A percentile compares a stretch with the other conserved stretches of the same genome.
phyloP scores from a whole-genome alignment of 2,888 invertebrate genomes.

The Hydrotaea diabolus region DNA sequence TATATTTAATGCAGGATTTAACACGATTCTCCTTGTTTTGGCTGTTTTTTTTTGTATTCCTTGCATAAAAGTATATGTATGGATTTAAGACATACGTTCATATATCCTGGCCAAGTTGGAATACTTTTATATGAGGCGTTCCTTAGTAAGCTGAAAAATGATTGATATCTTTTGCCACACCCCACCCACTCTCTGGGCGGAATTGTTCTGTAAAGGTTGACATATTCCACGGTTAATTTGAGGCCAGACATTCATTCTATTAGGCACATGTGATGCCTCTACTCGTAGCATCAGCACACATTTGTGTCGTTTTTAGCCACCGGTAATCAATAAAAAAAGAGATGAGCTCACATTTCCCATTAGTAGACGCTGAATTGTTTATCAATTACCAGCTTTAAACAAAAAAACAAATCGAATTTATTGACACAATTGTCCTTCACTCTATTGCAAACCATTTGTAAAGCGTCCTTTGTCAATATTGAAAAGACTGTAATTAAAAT shows the following conservation, averaged over 20 bases:
- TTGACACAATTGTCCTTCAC: too few species aligned
- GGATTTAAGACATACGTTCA: background rate
- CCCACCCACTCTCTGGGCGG: background rate
- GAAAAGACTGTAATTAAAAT: background rate
- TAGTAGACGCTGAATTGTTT: background rate
- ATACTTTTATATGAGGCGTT: background rate
- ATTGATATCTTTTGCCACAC: slow-evolving; percentile 17
- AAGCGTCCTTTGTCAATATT: too few species aligned
- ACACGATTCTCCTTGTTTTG: slow-evolving; percentile 42
- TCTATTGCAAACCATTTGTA: background rate
- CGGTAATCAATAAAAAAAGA: background rate
- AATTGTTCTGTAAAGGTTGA: slow-evolving; percentile 22
- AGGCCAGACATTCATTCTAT: background rate
- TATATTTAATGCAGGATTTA: slow-evolving; percentile 64
- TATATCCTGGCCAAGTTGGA: background rate
- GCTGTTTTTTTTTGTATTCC: background rate
- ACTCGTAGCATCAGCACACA: background rate
- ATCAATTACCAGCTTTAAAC: background rate
- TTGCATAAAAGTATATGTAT: slow-evolving; percentile 8
- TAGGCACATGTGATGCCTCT: slow-evolving; percentile 23
- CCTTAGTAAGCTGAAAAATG: background rate
- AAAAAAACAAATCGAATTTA: too few species aligned
- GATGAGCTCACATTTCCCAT: background rate
- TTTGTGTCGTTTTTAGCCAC: background rate
- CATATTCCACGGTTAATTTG: slow-evolving; percentile 22